A percentile compares a stretch with the other conserved stretches of the same genome.
These are phyloP conservation scores for Oceanodroma leucorhoa DNA, from an alignment of 2,797 vertebrate genomes.

Conservation along the genomic window DNA sequence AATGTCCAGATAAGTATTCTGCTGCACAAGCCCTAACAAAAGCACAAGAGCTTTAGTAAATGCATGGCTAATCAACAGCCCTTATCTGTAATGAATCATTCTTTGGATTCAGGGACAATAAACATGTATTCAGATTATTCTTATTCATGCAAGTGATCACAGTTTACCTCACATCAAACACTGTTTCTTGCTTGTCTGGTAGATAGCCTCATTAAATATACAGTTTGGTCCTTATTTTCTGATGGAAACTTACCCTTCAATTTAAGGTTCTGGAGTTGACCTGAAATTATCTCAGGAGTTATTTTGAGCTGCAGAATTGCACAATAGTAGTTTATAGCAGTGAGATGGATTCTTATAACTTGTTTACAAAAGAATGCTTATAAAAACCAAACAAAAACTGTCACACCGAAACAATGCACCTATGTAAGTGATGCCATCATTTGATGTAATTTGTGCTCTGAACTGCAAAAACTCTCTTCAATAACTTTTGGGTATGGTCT, in stretches of 20 bases:
- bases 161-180: neutral
- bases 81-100: neutral
- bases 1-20: neutral
- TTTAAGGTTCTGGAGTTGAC: neutral
- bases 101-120: neutral
- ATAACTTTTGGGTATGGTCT: neutral
- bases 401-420: fast-evolving
- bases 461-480: neutral
- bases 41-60: neutral
- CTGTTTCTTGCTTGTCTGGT: neutral
- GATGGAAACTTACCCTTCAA: neutral
- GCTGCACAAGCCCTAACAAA: neutral
- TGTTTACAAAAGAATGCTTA: neutral
- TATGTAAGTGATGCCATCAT: neutral
- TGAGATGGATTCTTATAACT: neutral
- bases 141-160: neutral
- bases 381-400: neutral
- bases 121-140: fast-evolving
- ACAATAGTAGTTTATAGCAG: fast-evolving
- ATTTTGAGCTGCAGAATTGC: neutral
- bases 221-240: neutral
- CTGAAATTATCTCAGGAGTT: neutral
- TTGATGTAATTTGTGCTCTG: neutral
- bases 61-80: neutral
- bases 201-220: neutral